Evolutionary conservation across 2,113 vertebrate species (phyloP), one percentile per base, ranked within the genome.

Genomic region (Struthio camelus): DNA sequence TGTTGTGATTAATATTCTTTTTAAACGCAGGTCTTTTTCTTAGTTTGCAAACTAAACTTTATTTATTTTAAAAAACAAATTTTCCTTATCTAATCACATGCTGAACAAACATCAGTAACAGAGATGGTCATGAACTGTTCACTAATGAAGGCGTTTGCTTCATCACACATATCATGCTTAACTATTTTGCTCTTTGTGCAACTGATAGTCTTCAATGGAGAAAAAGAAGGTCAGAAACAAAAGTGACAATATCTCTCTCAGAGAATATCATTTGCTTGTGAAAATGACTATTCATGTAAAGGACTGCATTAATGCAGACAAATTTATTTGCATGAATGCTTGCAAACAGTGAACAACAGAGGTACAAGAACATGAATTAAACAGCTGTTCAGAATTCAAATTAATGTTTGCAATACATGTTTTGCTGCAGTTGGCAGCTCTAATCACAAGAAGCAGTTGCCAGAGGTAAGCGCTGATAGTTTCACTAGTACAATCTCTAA

Each of bases 361-460:
- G 87, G 94, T 97, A 95, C 91, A 73, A 0, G 76, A 91, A 93
- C 76, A 80, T 76, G 92, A 96, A 95, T 96, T 79, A 94, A 96
- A 97, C 95, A 96, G 92, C 92, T 97, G 95, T 89, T 97, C 56
- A 71, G 90, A 95, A 97, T 96, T 95, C 92, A 96, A 97, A 96
- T 93, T 88, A 94, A 93, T 89, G 89, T 93, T 97, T 91, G 71
- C 93, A 94, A 94, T 94, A 83, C 94, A 94, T 67, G 81, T 94
- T 96, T 89, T 73, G 53, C 78, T 93, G 78, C 80, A 84, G 91
- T 89, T 95, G 94, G 94, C 92, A 95, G 83, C 82, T 93, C 61
- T 92, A 95, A 95, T 96, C 84, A 78, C 73, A 94, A 91, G 71
- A 58, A 87, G 80, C 66, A 75, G 92, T 96, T 96, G 87, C 72